These are phyloP conservation scores for Hydrolagus affinis DNA, from an alignment of 2,113 vertebrate genomes.

Conservation along the genomic window DNA sequence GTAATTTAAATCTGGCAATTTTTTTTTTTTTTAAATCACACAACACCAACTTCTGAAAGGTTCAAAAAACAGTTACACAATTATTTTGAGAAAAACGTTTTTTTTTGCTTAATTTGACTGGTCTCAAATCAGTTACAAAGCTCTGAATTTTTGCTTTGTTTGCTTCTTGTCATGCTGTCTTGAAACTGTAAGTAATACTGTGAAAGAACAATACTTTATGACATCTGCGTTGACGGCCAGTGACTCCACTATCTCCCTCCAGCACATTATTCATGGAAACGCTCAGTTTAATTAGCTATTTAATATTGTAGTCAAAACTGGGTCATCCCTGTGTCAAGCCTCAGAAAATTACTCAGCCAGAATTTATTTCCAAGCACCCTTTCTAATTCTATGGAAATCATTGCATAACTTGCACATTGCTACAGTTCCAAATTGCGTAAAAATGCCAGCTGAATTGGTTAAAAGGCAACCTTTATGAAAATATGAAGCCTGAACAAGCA, in stretches of 20 bases:
- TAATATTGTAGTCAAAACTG: constrained; percentile 45
- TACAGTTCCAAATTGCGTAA: background rate
- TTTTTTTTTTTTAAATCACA: too few relatives aligned
- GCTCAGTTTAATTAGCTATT: constrained; percentile 55
- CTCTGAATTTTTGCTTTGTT: too few relatives aligned
- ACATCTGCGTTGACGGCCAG: constrained; percentile 52
- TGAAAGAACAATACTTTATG: constrained; percentile 53
- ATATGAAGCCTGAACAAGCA: background rate
- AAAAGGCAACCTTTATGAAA: background rate
- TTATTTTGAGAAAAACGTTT: background rate
- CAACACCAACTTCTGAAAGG: too few relatives aligned
- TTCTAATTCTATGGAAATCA: background rate
- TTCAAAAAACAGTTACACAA: background rate
- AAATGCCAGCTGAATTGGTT: background rate
- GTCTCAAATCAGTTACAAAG: too few relatives aligned
- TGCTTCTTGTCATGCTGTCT: background rate
- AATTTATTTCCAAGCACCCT: background rate
- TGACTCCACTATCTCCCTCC: constrained; percentile 46
- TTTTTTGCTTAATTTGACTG: too few relatives aligned
- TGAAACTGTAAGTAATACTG: constrained; percentile 24
- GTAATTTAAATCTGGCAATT: too few relatives aligned
- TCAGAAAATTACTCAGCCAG: constrained; percentile 39
- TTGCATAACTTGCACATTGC: background rate
- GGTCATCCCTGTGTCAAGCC: constrained; percentile 46
- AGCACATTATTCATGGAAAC: constrained; percentile 49